A percentile compares a stretch with the other conserved stretches of the same genome.
These are phyloP conservation scores for Euphydryas editha DNA, from an alignment of 2,888 invertebrate genomes.

Conservation along the genomic window DNA sequence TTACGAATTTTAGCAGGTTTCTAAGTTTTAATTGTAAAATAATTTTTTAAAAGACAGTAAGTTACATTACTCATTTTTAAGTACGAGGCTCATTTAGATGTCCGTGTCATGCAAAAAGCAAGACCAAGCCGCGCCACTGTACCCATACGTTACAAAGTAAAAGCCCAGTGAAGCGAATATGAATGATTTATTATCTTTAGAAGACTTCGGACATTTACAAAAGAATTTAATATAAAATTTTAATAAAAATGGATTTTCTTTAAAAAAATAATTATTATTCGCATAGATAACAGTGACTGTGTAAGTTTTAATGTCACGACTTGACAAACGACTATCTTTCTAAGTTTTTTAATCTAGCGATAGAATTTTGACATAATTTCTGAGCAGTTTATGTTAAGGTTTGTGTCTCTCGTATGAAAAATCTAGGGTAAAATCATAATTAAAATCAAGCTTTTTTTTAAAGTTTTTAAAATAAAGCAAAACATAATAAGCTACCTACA, in stretches of 20 bases:
- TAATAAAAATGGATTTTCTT: slow-evolving; percentile 28
- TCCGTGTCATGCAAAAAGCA: not conserved
- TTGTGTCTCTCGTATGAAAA: too few species aligned
- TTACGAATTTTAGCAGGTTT: not conserved
- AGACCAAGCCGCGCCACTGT: not conserved
- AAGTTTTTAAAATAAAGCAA: too few species aligned
- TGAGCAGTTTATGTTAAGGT: too few species aligned
- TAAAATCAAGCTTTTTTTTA: too few species aligned
- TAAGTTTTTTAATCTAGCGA: too few species aligned
- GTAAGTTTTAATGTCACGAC: too few species aligned
- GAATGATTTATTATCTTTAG: slow-evolving; percentile 39
- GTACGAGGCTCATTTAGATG: not conserved
- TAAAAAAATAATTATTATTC: slow-evolving; percentile 9
- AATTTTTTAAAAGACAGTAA: not conserved
- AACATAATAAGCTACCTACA: too few species aligned
- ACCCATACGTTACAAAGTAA: slow-evolving; percentile 17
- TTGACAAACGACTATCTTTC: too few species aligned
- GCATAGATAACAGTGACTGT: slow-evolving; percentile 8
- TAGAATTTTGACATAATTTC: too few species aligned
- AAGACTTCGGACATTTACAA: slow-evolving; percentile 31
- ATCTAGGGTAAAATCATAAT: too few species aligned
- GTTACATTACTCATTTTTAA: not conserved
- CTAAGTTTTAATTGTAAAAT: not conserved
- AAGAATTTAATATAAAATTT: slow-evolving; percentile 41
- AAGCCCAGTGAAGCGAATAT: slow-evolving; percentile 36